Conservation (phyloP, 2,113 vertebrate species). For the Pardalotus punctatus region DNA sequence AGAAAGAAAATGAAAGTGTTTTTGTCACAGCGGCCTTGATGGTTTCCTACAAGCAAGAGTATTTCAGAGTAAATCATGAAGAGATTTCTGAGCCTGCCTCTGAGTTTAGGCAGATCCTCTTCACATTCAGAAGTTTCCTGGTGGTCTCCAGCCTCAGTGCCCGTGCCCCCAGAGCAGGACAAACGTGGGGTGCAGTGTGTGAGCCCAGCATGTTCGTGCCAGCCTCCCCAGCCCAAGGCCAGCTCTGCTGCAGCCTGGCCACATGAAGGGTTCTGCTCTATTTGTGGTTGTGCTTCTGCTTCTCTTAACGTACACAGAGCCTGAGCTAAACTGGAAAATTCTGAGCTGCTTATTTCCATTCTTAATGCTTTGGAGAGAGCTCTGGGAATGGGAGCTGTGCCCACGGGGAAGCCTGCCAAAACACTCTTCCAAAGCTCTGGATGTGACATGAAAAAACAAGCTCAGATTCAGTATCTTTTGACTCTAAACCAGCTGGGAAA, state of each 20-base stretch:
- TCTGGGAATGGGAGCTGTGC: slow-evolving; percentile 32
- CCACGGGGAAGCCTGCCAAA: neutral
- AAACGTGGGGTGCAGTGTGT: accelerated
- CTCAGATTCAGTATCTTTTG: neutral
- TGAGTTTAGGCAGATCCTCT: neutral
- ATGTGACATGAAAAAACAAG: slow-evolving; percentile 45
- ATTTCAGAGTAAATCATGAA: neutral
- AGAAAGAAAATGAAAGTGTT: neutral
- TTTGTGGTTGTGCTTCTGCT: slow-evolving; percentile 42
- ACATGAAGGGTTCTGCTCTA: neutral
- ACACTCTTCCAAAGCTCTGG: neutral
- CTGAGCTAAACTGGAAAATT: slow-evolving; percentile 54
- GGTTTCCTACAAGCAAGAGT: neutral
- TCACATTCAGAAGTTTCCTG: neutral
- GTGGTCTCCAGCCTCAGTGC: neutral
- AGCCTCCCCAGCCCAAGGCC: too few species aligned
- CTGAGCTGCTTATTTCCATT: slow-evolving; percentile 58
- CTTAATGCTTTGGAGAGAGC: slow-evolving; percentile 38
- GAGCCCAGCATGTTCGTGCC: too few species aligned
- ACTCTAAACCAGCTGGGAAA: slow-evolving; percentile 20
- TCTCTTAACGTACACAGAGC: neutral
- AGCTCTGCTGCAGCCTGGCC: neutral
- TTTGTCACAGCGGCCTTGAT: neutral
- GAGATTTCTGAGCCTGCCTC: neutral
- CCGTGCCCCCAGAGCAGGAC: neutral